These are phyloP conservation scores for Porphyrio hochstetteri DNA, from an alignment of 2,113 vertebrate species.

Conservation along the genomic window DNA sequence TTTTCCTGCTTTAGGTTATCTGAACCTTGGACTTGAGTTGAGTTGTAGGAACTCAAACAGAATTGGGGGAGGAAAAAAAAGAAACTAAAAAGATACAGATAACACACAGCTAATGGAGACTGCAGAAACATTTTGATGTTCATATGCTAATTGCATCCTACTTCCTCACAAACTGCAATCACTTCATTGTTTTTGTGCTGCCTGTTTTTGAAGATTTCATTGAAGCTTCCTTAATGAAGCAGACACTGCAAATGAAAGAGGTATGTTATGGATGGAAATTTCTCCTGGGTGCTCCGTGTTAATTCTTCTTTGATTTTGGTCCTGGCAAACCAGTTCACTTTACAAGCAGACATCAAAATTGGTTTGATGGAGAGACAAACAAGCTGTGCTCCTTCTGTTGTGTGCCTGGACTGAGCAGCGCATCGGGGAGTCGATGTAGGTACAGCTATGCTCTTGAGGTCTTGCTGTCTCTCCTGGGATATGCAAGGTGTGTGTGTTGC, in stretches of 20 bases:
- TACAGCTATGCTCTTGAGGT: not conserved
- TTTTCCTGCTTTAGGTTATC: not conserved
- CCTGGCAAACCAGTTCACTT: not conserved
- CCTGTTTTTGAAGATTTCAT: not conserved
- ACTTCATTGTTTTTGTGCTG: constrained; percentile 48
- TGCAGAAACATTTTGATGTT: constrained; percentile 34
- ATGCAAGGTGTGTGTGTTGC: not conserved
- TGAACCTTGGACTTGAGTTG: not conserved
- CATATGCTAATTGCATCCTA: constrained; percentile 66
- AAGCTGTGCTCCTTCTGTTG: not conserved
- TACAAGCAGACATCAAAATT: not conserved
- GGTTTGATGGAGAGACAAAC: not conserved
- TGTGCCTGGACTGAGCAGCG: not conserved
- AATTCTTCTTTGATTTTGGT: not conserved
- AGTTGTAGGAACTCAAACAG: not conserved
- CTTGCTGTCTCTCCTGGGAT: not conserved
- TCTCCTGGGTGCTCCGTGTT: not conserved
- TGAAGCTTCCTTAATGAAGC: constrained; percentile 44
- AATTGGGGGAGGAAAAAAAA: not conserved
- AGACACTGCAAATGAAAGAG: not conserved
- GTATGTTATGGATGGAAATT: not conserved
- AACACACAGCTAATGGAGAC: not conserved
- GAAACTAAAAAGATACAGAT: not conserved
- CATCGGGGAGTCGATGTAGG: not conserved
- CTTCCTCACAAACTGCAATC: constrained; percentile 65